Evolutionary conservation across 2,113 vertebrate species (phyloP), one percentile per base, ranked within the genome.

Genomic region (Ictidomys tridecemlineatus): DNA sequence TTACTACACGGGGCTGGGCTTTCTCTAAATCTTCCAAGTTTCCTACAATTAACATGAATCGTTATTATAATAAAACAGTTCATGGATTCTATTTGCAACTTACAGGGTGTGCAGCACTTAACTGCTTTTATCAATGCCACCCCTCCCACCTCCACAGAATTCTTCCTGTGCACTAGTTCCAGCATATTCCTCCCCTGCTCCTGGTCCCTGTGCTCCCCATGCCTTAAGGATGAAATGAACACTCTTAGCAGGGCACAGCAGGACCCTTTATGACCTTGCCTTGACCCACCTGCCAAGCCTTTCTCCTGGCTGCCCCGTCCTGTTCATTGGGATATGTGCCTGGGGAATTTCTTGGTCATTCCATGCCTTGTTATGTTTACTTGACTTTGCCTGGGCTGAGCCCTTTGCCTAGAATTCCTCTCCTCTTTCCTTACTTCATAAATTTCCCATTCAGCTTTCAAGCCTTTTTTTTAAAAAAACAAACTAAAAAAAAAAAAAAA

Each of bases 11-110:
- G 22, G 30, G 26, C 34, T 94, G 84, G 72, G 53, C 9, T 85
- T 42, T 95, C 63, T 93, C 32, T 89, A 17, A 18, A 32, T 78
- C 93, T 80, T 94, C 53, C 6, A 82, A 37, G 51, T 78, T 76
- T 95, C 79, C 39, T 77, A 48, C 12, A 70, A 37, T 67, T 88
- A 94, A 74, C 63, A 30, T 65, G n/a, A 8, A 53, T 58, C 88
- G 39, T 16, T 76, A 77, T 94, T 48, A 69, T 39, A 73, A 85
- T 76, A 85, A 77, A 91, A 85, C 5, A 61, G n/a, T 22, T 88
- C n/a, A 39, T 45, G 84, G 24, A 34, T 76, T 28, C 45, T 6
- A n/a, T 32, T 18, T 4, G 4, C 16, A 82, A 56, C 16, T 53
- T 53, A 85, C 88, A 48, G 28, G n/a, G 30, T 84, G 6, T 11